Evolutionary conservation across 2,113 vertebrate genomes (phyloP).

Genomic region (Holacanthus passer): DNA sequence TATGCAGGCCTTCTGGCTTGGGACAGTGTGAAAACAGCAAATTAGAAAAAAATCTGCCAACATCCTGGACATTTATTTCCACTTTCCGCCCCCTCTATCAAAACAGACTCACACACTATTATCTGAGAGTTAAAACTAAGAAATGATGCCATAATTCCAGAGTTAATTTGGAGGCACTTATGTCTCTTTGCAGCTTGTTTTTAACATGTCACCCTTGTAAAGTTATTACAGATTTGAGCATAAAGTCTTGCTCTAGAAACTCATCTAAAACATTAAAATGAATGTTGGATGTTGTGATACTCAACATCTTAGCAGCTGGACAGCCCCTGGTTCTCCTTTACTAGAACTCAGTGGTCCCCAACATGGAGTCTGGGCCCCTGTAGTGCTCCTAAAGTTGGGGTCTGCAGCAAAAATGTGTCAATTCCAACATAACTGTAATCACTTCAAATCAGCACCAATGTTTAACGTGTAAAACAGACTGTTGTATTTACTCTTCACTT

Average conservation of each 20-base stretch:
- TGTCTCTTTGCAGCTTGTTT: neutral
- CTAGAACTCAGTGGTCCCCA: neutral
- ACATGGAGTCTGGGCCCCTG: neutral
- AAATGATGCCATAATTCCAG: no score
- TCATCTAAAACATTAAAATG: neutral
- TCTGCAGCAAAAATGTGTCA: neutral
- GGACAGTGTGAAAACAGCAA: neutral
- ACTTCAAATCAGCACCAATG: neutral
- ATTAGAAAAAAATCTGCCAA: neutral
- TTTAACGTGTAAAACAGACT: neutral
- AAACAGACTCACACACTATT: no score
- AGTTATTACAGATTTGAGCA: neutral
- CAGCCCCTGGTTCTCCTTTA: neutral
- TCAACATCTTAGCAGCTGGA: neutral
- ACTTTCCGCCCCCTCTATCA: neutral
- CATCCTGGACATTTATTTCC: neutral
- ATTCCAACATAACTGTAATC: neutral
- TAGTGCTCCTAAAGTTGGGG: neutral
- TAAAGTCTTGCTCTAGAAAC: neutral
- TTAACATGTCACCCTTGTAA: neutral
- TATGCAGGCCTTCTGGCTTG: conserved; percentile 11
- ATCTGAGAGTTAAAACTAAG: neutral
- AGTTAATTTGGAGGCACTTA: no score
- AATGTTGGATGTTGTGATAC: neutral
- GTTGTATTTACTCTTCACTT: neutral